Percentiles rank a stretch among this genome's conserved stretches.
These are phyloP conservation scores for Orycteropus afer DNA, from an alignment of 2,113 vertebrate genomes.

Conservation along the genomic window DNA sequence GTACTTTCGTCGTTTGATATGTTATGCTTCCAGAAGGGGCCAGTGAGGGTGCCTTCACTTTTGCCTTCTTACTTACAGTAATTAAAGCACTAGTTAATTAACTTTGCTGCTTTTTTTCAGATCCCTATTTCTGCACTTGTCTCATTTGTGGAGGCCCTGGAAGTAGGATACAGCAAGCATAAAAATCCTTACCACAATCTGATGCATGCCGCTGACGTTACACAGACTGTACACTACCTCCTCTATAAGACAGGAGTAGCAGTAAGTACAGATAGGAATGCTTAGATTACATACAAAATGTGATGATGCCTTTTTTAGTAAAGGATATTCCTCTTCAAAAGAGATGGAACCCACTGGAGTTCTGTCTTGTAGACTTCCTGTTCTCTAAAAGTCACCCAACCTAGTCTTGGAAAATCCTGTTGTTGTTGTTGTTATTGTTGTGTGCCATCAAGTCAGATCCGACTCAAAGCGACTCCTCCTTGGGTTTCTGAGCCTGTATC, in stretches of 20 bases:
- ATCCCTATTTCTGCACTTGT: conserved; percentile 98
- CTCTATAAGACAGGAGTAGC: conserved; percentile 96
- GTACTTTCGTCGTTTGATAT: background rate
- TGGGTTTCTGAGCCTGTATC: too few species aligned
- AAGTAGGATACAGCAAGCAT: conserved; percentile 98
- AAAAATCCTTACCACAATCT: conserved; percentile 99
- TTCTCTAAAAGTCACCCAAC: background rate
- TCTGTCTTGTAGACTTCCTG: background rate
- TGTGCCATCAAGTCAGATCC: too few species aligned
- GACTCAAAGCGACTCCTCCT: too few species aligned
- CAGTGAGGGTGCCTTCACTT: background rate
- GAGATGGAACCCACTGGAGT: background rate
- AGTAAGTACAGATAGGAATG: conserved; percentile 86
- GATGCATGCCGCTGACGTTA: conserved; percentile 97
- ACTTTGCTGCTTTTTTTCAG: conserved; percentile 82
- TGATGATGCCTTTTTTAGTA: background rate
- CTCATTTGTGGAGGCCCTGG: conserved; percentile 97
- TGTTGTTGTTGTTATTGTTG: too few species aligned
- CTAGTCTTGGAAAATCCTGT: background rate
- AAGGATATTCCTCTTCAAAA: background rate
- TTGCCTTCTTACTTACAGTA: background rate
- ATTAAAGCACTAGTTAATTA: background rate
- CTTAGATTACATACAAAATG: background rate
- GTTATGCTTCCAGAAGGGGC: background rate
- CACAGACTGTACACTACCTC: conserved; percentile 97